Base-by-base conservation (phyloP, 2,888 invertebrate species). In the Caenorhabditis drosophilae region DNA sequence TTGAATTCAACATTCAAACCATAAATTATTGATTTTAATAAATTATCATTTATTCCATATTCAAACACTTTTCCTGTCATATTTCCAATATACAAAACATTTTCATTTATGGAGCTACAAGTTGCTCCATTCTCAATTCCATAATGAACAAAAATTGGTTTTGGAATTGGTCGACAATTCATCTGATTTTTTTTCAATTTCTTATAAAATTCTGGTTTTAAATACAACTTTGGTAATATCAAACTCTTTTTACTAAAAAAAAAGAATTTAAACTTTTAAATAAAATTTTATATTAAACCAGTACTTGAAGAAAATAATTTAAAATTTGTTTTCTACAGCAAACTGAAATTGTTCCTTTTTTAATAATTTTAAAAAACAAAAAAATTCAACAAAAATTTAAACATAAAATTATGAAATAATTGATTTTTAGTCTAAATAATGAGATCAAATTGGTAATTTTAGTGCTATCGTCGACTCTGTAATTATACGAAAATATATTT, bases 81-180 rank as follows among this genome's bases (percentile, higher is more conserved):
- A 34, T 50, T 63, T 31, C 63, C 63, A 6, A 63, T 45, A 23
- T 54, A 54, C 26, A 63, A 11, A 4, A 16, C 16, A 16, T 36
- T 20, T 1, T 36, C 20, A 0, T 26, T 26, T 15, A 58, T 46
- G 23, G 40, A 41, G 2, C 45, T 51, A 50, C 63, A 63, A 45
- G 53, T 58, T 40, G 63, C 63, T 11, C 63, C 63, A 7, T 53
- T 53, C 4, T 44, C 53, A 31, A 63, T 45, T 25, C 64, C 64
- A 46, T 48, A 59, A 26, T 51, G 52, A 7, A 42, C 48, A 26
- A 59, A 64, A 3, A 52, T 22, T 18, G 64, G 64, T 34, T 47
- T 27, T 15, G 62, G 57, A 12, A 7, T 7, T 7, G 57, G 40
- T 16, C 36, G 23, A n/a, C 18, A n/a, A n/a, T n/a, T n/a, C n/a